These are phyloP conservation scores for Tychaedon coryphoeus DNA, from an alignment of 2,113 vertebrate species.

Conservation along the genomic window DNA sequence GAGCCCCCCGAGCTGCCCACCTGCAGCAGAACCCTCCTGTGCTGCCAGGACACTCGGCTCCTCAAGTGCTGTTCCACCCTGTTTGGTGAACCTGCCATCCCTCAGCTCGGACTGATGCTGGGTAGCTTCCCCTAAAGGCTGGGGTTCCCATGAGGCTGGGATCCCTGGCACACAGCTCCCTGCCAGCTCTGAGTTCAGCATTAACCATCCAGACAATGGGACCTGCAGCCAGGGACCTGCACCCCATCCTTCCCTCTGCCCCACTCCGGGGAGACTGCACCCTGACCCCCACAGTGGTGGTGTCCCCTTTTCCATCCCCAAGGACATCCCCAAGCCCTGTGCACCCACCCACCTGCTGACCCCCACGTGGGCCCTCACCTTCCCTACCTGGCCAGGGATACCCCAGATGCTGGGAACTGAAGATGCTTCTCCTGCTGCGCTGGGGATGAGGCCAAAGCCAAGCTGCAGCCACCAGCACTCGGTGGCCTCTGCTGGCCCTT, in stretches of 20 bases:
- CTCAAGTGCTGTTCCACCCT: accelerated
- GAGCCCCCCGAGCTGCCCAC: not conserved
- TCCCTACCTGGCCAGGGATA: not conserved
- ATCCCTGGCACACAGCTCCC: not conserved
- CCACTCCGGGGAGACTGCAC: accelerated
- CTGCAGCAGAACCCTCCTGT: not conserved
- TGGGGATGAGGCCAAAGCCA: not conserved
- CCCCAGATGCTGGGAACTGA: too few relatives aligned
- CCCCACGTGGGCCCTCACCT: accelerated
- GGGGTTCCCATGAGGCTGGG: accelerated
- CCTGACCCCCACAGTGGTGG: not conserved
- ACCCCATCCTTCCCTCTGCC: accelerated
- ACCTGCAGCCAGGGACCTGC: not conserved
- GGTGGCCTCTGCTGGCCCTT: not conserved
- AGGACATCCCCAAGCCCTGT: not conserved
- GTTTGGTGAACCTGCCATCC: not conserved
- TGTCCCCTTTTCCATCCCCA: not conserved
- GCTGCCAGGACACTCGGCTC: accelerated
- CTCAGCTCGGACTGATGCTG: accelerated
- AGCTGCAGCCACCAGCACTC: not conserved
- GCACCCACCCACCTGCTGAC: not conserved
- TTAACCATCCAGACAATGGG: accelerated
- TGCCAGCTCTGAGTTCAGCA: not conserved
- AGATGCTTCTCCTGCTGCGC: not conserved
- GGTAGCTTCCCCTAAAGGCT: not conserved